A percentile compares a stretch with the other conserved stretches of the same genome.
These are phyloP conservation scores for Phenacoccus solenopsis DNA, from an alignment of 1,140 invertebrate genomes.

Conservation along the genomic window DNA sequence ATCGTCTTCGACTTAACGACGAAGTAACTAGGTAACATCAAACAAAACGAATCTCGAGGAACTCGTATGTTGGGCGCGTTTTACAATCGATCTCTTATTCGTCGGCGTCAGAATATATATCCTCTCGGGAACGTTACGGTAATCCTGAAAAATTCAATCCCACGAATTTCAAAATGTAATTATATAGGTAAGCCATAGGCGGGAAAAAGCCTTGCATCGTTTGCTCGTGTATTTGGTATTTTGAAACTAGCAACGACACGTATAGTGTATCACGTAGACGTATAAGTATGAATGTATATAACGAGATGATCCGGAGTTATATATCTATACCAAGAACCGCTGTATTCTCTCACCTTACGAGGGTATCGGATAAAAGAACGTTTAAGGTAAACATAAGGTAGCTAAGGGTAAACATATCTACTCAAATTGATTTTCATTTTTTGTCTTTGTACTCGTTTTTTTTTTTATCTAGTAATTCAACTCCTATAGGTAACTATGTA, in stretches of 20 bases:
- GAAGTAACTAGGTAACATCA: too few species aligned
- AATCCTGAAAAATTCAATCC: conserved; percentile 14
- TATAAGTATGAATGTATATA: too few species aligned
- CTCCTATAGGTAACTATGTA: background rate
- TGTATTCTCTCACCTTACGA: too few species aligned
- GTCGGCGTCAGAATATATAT: background rate
- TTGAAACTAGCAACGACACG: too few species aligned
- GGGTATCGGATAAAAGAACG: background rate
- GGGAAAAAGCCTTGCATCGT: conserved; percentile 1
- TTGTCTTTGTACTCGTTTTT: background rate
- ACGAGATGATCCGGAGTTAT: conserved; percentile 1
- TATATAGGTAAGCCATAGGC: background rate
- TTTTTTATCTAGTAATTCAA: too few species aligned
- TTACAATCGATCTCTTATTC: conserved; percentile 5
- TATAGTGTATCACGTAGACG: too few species aligned
- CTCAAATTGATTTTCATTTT: background rate
- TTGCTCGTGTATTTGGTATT: too few species aligned
- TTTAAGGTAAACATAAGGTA: background rate
- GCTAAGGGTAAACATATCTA: background rate
- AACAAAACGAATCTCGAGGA: background rate
- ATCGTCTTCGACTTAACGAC: background rate
- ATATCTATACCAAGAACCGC: too few species aligned
- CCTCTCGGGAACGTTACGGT: background rate
- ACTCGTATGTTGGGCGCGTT: background rate
- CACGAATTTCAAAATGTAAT: conserved; percentile 15